These are phyloP conservation scores for Lepidotrigona ventralis DNA, from an alignment of 1,140 invertebrate genomes.

Conservation along the genomic window DNA sequence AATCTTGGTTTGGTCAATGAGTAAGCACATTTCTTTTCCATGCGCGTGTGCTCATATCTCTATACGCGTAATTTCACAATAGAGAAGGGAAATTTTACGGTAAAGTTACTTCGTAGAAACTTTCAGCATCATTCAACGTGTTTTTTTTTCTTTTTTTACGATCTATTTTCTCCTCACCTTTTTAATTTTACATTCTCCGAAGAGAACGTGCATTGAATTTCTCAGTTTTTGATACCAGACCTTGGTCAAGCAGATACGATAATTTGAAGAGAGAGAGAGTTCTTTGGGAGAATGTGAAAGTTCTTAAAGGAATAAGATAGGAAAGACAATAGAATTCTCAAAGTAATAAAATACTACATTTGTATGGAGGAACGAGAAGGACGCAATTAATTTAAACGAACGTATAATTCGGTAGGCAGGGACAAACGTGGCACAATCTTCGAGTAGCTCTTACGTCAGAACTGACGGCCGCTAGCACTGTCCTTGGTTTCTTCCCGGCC, in stretches of 20 bases:
- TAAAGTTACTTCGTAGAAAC: background rate
- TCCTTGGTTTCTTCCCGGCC: constrained; percentile 88
- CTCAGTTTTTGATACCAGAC: too few relatives aligned
- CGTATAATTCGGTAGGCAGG: constrained; percentile 81
- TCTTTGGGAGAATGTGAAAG: too few relatives aligned
- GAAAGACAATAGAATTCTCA: too few relatives aligned
- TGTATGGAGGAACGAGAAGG: background rate
- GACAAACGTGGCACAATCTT: constrained; percentile 89
- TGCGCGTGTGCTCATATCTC: background rate
- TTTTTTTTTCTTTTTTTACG: too few relatives aligned
- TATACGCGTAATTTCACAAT: background rate
- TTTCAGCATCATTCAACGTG: background rate
- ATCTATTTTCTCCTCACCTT: too few relatives aligned
- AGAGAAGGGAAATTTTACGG: too few relatives aligned
- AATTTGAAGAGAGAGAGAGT: too few relatives aligned
- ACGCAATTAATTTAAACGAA: constrained; percentile 15
- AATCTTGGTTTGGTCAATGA: constrained; percentile 91
- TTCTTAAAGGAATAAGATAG: too few relatives aligned
- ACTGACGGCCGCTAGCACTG: constrained; percentile 88
- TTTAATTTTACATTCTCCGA: too few relatives aligned
- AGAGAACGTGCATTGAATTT: too few relatives aligned
- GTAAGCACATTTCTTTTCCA: constrained; percentile 79
- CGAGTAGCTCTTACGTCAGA: constrained; percentile 87
- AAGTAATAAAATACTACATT: too few relatives aligned
- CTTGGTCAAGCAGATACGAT: too few relatives aligned